Base-by-base conservation (phyloP, 2,797 vertebrate genomes). In the Oreochromis grahami region DNA sequence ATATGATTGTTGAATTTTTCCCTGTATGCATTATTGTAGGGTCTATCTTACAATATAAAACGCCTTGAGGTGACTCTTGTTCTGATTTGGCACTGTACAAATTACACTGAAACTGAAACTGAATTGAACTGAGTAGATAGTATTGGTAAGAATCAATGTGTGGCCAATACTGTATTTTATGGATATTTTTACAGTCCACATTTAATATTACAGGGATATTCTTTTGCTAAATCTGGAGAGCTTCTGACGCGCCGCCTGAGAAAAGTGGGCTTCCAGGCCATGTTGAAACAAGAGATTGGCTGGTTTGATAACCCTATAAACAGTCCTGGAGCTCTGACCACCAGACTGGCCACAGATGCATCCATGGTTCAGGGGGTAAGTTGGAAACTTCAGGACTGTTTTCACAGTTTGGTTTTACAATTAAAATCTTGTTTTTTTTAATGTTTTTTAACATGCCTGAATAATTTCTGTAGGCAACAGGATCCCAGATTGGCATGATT, bases 201-300 rank as follows among this genome's bases (percentile, higher is more conserved):
- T 76, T 63, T n/a, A 2, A 72, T 88, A 15, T 92, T 89, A 3
- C 80, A 97, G 97, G 93, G 94, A 11, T 97, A 93, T 86, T 92
- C 96, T 7, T 97, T 97, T 90, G 96, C 96, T 38, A 97, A 96
- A 70, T 97, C 97, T 81, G 97, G 97, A 83, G 97, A 97, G 89
- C 91, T 96, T 78, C 89, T 97, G 81, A 97, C 97, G 10, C 94
- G 96, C 14, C 95, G 96, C 14, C 85, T 97, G 19, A 96, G 97
- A 55, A 97, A 94, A 89, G 17, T 95, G 38, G 96, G 96, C 63
- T 97, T 97, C 87, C 94, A 96, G 87, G 94, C 96, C 53, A 97
- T 97, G 94, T 68, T 97, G 76, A 95, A 13, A 29, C 97, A 97
- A 82, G 97, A 97, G 83, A 87, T 97, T 1, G 94, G 96, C 76